A percentile compares a stretch with the other conserved stretches of the same genome.
These are phyloP conservation scores for Ectropis grisescens DNA, from an alignment of 1,140 invertebrate species.

Conservation along the genomic window DNA sequence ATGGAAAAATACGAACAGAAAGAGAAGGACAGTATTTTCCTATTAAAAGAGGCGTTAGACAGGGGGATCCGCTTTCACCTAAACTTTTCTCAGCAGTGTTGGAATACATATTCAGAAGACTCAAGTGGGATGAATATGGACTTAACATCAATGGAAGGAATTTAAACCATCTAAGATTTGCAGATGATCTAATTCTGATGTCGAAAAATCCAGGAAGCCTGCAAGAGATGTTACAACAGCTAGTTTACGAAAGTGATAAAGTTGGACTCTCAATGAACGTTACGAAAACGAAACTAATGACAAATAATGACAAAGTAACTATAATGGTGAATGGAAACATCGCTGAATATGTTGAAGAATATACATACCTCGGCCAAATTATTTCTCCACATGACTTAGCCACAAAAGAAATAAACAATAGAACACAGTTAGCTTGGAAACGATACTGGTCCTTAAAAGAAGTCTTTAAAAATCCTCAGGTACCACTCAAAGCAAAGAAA, in stretches of 20 bases:
- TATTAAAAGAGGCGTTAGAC: background rate
- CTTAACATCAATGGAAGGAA: background rate
- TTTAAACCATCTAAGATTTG: background rate
- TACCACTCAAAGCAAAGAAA: too few species aligned
- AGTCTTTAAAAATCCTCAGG: too few species aligned
- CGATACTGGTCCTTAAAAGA: too few species aligned
- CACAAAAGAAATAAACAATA: too few species aligned
- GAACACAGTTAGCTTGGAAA: too few species aligned
- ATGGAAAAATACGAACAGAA: background rate
- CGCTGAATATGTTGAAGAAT: too few species aligned
- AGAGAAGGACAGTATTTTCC: background rate
- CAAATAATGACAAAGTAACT: too few species aligned
- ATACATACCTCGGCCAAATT: background rate
- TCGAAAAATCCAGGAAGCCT: constrained; percentile 9
- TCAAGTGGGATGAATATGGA: background rate
- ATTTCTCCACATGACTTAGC: too few species aligned
- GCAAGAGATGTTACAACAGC: constrained; percentile 16
- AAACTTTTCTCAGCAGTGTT: background rate
- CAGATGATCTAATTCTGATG: too few species aligned
- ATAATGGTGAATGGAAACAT: too few species aligned
- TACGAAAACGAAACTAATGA: constrained; percentile 2
- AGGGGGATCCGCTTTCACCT: background rate
- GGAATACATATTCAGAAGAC: background rate
- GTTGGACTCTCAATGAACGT: constrained; percentile 17
- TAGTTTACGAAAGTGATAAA: constrained; percentile 13